A percentile compares a stretch with the other conserved stretches of the same genome.
Evolutionary conservation across 1,140 invertebrate species (phyloP).

Genomic region (Apis mellifera): DNA sequence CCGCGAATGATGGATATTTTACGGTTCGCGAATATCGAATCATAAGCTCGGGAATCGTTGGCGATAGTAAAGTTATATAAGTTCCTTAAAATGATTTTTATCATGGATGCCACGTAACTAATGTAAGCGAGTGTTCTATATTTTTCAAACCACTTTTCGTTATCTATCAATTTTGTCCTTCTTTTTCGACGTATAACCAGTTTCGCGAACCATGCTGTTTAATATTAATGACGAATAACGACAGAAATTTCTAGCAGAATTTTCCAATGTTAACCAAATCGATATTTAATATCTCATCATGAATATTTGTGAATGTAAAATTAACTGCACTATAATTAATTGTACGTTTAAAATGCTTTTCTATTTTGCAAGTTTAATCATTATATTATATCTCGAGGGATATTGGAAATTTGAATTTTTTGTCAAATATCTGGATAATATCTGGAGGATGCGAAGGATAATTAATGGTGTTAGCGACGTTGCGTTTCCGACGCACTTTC

Average conservation of each 20-base stretch:
- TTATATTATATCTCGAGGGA: too few species aligned
- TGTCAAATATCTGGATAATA: not conserved
- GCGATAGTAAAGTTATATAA: conserved; percentile 42
- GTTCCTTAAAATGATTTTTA: conserved; percentile 41
- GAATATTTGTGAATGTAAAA: not conserved
- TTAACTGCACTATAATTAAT: not conserved
- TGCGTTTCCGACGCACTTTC: conserved; percentile 26
- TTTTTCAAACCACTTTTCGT: conserved; percentile 35
- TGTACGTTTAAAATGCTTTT: not conserved
- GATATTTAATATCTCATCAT: too few species aligned
- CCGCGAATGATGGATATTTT: conserved; percentile 41
- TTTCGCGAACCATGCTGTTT: not conserved
- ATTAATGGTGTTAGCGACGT: not conserved
- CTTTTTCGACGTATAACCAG: not conserved
- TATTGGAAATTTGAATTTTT: not conserved
- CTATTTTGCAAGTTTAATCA: not conserved
- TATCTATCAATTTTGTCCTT: conserved; percentile 12
- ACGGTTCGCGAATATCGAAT: conserved; percentile 43
- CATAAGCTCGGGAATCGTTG: conserved; percentile 3
- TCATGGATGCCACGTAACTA: conserved; percentile 14
- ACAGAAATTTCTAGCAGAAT: not conserved
- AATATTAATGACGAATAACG: not conserved
- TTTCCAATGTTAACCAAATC: not conserved
- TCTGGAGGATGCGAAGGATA: not conserved
- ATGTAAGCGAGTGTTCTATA: conserved; percentile 9